Percentiles rank a stretch among this genome's conserved stretches.
Conservation (phyloP, 2,888 invertebrate genomes). For the Axea sp. region DNA sequence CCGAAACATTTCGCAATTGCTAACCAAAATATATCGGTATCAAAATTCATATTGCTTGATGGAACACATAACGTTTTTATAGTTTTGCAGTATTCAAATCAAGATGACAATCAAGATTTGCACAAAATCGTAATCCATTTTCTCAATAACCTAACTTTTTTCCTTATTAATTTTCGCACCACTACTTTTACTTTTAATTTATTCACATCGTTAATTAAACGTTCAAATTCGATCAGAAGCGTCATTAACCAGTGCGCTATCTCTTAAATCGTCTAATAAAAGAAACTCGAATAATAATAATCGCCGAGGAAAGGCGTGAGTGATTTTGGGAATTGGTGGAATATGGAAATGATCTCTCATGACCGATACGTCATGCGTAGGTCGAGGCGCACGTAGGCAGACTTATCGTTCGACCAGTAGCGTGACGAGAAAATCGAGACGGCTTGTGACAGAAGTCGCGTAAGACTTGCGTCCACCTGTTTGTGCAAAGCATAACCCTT, state of each 20-base stretch:
- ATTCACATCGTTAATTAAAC: constrained; percentile 6
- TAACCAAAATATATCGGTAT: no score
- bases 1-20: no score
- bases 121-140: no score
- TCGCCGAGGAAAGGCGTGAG: constrained; percentile 9
- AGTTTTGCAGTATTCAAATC: no score
- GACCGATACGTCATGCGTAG: constrained; percentile 39
- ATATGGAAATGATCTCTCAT: constrained; percentile 27
- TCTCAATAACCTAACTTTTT: no score
- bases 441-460: constrained; percentile 43
- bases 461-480: constrained; percentile 53
- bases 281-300: constrained; percentile 6
- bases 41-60: no score
- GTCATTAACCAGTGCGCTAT: not conserved
- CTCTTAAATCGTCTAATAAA: constrained; percentile 24
- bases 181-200: constrained; percentile 38
- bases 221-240: not conserved
- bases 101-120: no score
- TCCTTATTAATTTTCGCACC: no score
- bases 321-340: constrained; percentile 37
- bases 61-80: no score
- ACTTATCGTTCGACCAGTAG: constrained; percentile 39
- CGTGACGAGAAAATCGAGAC: constrained; percentile 49
- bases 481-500: constrained; percentile 43
- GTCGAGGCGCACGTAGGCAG: constrained; percentile 41